These are phyloP conservation scores for Xenopus borealis DNA, from an alignment of 2,113 vertebrate genomes.

Conservation along the genomic window DNA sequence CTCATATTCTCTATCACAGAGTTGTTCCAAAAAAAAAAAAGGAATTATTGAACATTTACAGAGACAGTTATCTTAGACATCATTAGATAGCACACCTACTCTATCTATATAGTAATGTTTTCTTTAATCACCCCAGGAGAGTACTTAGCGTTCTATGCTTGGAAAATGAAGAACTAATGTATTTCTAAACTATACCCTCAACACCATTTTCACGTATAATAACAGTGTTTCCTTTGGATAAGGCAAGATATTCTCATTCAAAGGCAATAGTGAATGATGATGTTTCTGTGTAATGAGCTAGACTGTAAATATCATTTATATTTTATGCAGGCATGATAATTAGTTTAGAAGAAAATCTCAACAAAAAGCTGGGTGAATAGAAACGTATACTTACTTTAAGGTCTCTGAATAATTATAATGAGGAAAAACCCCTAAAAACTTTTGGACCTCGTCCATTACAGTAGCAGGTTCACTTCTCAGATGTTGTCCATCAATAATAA, in stretches of 20 bases:
- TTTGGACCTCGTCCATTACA: constrained; percentile 96
- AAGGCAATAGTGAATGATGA: too few relatives aligned
- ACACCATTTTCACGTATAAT: constrained; percentile 51
- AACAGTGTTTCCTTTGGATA: constrained; percentile 47
- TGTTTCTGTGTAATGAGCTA: background rate
- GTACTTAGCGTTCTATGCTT: constrained; percentile 40
- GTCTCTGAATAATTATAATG: constrained; percentile 94
- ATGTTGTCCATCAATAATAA: constrained; percentile 96
- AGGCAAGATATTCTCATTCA: constrained; percentile 21
- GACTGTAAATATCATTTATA: background rate
- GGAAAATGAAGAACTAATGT: constrained; percentile 45
- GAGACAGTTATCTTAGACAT: constrained; percentile 36
- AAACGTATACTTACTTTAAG: constrained; percentile 79
- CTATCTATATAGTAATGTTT: constrained; percentile 45
- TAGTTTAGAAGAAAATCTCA: background rate
- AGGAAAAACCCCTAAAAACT: constrained; percentile 87
- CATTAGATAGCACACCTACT: constrained; percentile 54
- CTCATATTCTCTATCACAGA: constrained; percentile 37
- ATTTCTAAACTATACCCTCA: constrained; percentile 40
- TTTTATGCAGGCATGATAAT: background rate
- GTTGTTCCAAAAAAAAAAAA: constrained; percentile 61
- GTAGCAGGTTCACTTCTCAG: constrained; percentile 86
- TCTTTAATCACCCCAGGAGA: constrained; percentile 62
- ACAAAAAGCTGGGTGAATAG: constrained; percentile 25
- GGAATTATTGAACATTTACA: constrained; percentile 50